Conservation (phyloP, 2,888 invertebrate species). For the Galeruca laticollis region DNA sequence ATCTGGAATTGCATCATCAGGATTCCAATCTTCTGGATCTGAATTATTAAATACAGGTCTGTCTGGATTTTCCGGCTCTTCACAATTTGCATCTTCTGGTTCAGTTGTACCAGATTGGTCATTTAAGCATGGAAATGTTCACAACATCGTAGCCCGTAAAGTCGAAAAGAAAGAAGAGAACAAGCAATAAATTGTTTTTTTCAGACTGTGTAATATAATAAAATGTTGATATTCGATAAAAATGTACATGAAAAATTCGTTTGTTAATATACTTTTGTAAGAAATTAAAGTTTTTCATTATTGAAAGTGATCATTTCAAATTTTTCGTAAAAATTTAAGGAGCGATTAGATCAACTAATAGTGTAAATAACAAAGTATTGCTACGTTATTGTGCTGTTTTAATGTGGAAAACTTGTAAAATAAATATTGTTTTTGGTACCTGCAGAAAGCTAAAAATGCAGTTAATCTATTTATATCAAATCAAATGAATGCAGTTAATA, state of each 20-base stretch:
- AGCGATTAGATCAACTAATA: no score
- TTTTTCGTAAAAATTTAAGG: no score
- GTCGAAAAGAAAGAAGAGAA: slow-evolving; percentile 5
- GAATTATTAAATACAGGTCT: not conserved
- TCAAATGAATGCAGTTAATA: no score
- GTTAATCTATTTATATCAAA: no score
- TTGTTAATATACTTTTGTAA: slow-evolving; percentile 14
- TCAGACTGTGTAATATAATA: slow-evolving; percentile 7
- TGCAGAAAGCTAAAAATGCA: no score
- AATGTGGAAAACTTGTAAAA: no score
- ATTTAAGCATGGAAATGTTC: slow-evolving; percentile 7
- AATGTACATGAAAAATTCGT: slow-evolving; percentile 9
- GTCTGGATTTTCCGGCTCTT: not conserved
- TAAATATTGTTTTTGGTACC: no score
- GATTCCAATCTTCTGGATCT: slow-evolving; percentile 12
- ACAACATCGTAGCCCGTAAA: slow-evolving; percentile 5
- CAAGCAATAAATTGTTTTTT: slow-evolving; percentile 3
- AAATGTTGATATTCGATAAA: slow-evolving; percentile 26
- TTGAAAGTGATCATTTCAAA: not conserved
- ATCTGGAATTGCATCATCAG: not conserved
- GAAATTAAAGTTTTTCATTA: not conserved
- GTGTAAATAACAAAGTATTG: no score
- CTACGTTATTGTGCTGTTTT: no score
- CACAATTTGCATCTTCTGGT: not conserved
- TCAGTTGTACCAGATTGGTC: slow-evolving; percentile 1